Evolutionary conservation across 2,113 vertebrate species (phyloP).

Genomic region (Vombatus ursinus): DNA sequence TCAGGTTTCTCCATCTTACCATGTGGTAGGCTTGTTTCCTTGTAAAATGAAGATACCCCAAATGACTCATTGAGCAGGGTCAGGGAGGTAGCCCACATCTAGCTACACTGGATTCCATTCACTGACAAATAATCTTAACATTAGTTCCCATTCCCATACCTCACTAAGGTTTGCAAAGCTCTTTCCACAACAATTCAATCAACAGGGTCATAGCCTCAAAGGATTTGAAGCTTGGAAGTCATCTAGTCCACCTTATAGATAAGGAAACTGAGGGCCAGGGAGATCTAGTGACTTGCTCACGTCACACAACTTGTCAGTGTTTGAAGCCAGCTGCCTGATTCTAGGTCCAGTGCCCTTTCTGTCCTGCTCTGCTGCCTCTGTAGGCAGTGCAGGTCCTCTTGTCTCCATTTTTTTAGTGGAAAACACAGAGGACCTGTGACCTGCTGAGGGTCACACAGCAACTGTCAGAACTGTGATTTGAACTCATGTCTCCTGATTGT

Average conservation of each 20-base stretch:
- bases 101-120: not conserved
- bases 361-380: not conserved
- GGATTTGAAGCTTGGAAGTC: not conserved
- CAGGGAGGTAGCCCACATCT: not conserved
- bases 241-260: not conserved
- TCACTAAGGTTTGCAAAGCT: not conserved
- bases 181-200: not conserved
- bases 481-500: not conserved
- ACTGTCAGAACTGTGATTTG: not conserved
- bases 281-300: not conserved
- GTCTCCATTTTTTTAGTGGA: not conserved
- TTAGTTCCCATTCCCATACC: not conserved
- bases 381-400: not conserved
- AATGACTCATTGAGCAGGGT: not conserved
- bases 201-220: not conserved
- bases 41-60: not conserved
- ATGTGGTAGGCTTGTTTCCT: not conserved
- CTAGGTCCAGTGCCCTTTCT: not conserved
- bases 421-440: not conserved
- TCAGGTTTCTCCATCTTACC: not conserved
- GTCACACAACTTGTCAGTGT: not conserved
- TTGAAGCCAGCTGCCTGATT: too few relatives aligned
- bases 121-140: not conserved
- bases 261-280: not conserved
- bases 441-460: not conserved